phyloP scores from a whole-genome alignment of 2,113 vertebrate genomes.

The Microcebus griseorufus region DNA sequence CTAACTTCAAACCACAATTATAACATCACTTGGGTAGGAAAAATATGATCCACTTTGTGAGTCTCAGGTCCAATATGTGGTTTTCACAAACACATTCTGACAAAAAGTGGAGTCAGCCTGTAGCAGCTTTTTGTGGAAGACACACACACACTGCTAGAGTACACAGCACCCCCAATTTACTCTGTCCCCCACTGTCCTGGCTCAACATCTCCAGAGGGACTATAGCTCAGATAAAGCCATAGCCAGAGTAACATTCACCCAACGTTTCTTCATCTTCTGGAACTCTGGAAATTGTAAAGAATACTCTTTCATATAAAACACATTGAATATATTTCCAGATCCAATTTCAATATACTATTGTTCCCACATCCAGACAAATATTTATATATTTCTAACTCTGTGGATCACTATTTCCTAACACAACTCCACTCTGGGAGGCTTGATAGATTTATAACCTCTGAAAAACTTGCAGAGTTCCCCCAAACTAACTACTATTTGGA shows the following conservation, averaged over 20 bases:
- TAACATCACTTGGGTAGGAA: constrained; percentile 31
- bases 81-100: constrained; percentile 26
- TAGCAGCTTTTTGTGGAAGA: not conserved
- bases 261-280: not conserved
- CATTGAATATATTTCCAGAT: not conserved
- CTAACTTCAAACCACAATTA: constrained; percentile 60
- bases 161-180: not conserved
- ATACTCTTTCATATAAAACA: constrained; percentile 1
- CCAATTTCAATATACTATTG: not conserved
- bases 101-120: constrained; percentile 2
- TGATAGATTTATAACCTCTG: not conserved
- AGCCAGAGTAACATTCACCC: not conserved
- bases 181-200: not conserved
- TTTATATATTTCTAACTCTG: constrained; percentile 43
- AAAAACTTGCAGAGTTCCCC: not conserved
- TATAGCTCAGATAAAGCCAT: not conserved
- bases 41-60: constrained; percentile 34
- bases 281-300: not conserved
- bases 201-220: not conserved
- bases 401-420: not conserved
- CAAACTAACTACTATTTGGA: not conserved
- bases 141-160: not conserved
- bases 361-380: constrained; percentile 48
- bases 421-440: not conserved
- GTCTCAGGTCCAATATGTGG: constrained; percentile 33